A percentile compares a stretch with the other conserved stretches of the same genome.
phyloP scores from a whole-genome alignment of 2,888 invertebrate species.

The Melieria crassipennis region DNA sequence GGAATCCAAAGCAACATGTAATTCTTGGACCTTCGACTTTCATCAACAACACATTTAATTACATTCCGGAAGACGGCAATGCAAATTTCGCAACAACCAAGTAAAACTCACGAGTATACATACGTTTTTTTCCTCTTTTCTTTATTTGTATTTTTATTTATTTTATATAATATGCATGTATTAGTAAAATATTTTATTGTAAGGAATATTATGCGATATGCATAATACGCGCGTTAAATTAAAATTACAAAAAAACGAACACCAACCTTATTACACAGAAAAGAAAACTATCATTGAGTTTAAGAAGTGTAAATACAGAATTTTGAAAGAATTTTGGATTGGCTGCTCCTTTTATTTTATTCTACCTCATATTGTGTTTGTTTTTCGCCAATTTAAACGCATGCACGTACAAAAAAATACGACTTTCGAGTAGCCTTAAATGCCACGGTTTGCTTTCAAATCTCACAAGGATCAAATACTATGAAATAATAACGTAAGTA shows the following conservation, averaged over 20 bases:
- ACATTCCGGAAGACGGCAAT: no score
- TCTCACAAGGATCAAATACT: no score
- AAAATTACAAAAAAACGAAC: conserved; percentile 47
- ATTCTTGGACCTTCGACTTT: no score
- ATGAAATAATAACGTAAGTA: no score
- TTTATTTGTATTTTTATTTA: conserved; percentile 43
- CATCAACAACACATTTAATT: no score
- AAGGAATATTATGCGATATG: conserved; percentile 50
- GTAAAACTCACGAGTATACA: no score
- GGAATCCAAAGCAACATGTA: no score
- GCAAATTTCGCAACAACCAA: no score
- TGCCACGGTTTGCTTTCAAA: no score
- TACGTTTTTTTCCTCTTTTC: conserved; percentile 47
- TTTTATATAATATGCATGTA: conserved; percentile 54
- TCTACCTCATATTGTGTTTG: not conserved
- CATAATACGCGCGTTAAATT: conserved; percentile 47
- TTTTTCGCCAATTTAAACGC: not conserved
- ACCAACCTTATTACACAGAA: conserved; percentile 50
- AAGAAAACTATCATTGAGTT: conserved; percentile 41
- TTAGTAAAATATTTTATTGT: conserved; percentile 58
- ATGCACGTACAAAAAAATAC: no score
- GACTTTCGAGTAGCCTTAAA: no score
- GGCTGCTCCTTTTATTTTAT: not conserved
- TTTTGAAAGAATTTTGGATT: conserved; percentile 30
- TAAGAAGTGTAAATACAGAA: conserved; percentile 25